Base-by-base conservation (phyloP, 2,888 invertebrate species). In the Dolomedes plantarius region DNA sequence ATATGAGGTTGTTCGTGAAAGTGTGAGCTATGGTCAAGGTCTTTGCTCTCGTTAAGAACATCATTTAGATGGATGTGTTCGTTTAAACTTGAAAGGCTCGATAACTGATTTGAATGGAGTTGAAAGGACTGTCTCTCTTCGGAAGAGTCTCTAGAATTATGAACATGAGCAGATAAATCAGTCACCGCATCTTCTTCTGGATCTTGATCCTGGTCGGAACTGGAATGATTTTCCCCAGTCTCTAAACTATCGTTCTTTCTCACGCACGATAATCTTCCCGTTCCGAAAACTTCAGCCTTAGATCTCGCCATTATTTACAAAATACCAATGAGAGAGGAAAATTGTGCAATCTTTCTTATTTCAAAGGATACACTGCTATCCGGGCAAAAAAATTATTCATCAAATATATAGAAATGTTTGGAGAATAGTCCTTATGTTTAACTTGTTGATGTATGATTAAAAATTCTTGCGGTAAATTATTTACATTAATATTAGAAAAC, bases 1-100 rank as follows among this genome's bases (percentile, higher is more conserved):
- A 77, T 83, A n/a, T 83, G 83, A 13, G 76, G 77, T 31, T 77
- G 77, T 5, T 83, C 72, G 6, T 73, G 72, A 29, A 67, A 77
- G 29, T 67, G 64, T 16, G 76, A 39, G 29, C 36, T 69, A 7
- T 83, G 76, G 6, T 83, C 72, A 11, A 65, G 9, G 9, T 72
- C 31, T 67, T 80, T 80, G 19, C 56, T 50, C 16, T n/a, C 56
- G 3, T 32, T 36, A n/a, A 77, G n/a, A 32, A 31, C 69, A 65
- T 83, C 67, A 13, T 72, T 72, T 46, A 71, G 65, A 50, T 77
- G 77, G 32, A 77, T 29, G 27, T 72, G 83, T 0, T 83, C 72
- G 0, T 28, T 64, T 36, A 83, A 41, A 36, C 83, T 77, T 19
- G 83, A 13, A 31, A 77, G 28, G n/a, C 62, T 72, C 23, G 50